phyloP scores from a whole-genome alignment of 37 sponge, comb jelly and placozoan genomes.

The Corticium candelabrum region DNA sequence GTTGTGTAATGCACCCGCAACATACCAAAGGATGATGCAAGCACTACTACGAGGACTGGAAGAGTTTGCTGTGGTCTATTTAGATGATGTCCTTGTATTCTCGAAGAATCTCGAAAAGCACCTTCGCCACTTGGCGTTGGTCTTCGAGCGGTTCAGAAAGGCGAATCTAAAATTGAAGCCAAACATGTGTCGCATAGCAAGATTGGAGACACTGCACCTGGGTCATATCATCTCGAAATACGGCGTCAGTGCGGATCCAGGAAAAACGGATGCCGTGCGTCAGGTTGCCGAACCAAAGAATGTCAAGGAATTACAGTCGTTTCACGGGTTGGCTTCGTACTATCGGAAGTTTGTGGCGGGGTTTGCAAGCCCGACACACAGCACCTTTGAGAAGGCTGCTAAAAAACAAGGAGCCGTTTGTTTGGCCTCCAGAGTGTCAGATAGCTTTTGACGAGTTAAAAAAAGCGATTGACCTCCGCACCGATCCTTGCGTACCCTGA shows the following conservation, averaged over 20 bases:
- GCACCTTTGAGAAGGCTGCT: constrained; percentile 5
- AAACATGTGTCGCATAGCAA: constrained; percentile 3
- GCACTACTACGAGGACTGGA: constrained; percentile 16
- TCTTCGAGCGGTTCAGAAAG: constrained; percentile 14
- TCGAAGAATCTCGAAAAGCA: constrained; percentile 23
- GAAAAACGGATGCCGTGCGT: constrained; percentile 18
- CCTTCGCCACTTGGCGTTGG: constrained; percentile 16
- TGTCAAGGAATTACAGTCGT: not conserved
- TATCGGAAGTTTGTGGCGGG: constrained; percentile 22
- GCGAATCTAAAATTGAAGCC: constrained; percentile 21
- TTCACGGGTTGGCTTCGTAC: constrained; percentile 31
- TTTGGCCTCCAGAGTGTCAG: constrained; percentile 26
- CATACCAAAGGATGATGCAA: constrained; percentile 49
- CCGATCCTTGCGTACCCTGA: constrained; percentile 36
- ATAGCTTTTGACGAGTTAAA: constrained; percentile 24
- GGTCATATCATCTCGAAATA: constrained; percentile 24
- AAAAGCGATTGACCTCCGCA: constrained; percentile 8
- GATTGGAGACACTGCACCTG: constrained; percentile 3
- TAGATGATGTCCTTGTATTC: constrained; percentile 35
- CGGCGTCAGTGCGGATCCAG: constrained; percentile 30
- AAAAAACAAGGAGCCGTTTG: constrained; percentile 10
- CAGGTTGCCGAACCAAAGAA: constrained; percentile 3
- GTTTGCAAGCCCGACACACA: constrained; percentile 9
- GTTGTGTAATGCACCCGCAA: constrained; percentile 45
- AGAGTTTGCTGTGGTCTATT: constrained; percentile 21